Evolutionary conservation across 2,797 vertebrate species (phyloP), one percentile per base, ranked within the genome.

Genomic region (Podarcis lilfordi): DNA sequence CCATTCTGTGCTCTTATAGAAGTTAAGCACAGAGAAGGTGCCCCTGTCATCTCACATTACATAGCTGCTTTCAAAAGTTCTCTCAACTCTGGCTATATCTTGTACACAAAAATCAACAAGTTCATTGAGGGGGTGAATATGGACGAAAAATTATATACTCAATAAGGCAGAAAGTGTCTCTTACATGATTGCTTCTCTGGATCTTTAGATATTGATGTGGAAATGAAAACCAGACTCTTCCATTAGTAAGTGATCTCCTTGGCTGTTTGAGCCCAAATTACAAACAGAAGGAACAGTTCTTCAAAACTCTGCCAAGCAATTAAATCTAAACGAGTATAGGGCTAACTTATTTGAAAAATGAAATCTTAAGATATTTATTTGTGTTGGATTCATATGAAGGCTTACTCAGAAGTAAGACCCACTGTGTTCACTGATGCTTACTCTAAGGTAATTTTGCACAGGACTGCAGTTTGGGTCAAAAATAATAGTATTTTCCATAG

Each of bases 171-270:
- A 43, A 45, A 61, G 23, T 77, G 37, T 45, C 13, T 80, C 35
- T 82, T 78, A 72, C 5, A 74, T 43, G 69, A 59, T 37, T 72
- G 5, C 32, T n/a, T 19, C 68, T 29, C 64, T 76, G 21, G 43
- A 69, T 87, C 79, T 85, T 84, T 43, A 0, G 76, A 80, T 90
- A 71, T 71, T 89, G 71, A 87, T 61, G 45, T 85, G 84, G 37
- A 84, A 91, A 91, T 84, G 5, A 91, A 88, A 92, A 89, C 1
- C 50, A 37, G 64, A 55, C 82, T 88, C 83, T 69, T 75, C 71
- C 15, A 64, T 55, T 85, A 89, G 27, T 23, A 27, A 90, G 25
- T 76, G 61, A 35, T 88, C 61, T 76, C 84, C 50, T 21, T 72
- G 29, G 43, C 68, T 77, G 69, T 86, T 89, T 50, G 21, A 86